Percentiles rank a stretch among this genome's conserved stretches.
Evolutionary conservation across 2,888 invertebrate species (phyloP).

Genomic region (Drosophila leonis): DNA sequence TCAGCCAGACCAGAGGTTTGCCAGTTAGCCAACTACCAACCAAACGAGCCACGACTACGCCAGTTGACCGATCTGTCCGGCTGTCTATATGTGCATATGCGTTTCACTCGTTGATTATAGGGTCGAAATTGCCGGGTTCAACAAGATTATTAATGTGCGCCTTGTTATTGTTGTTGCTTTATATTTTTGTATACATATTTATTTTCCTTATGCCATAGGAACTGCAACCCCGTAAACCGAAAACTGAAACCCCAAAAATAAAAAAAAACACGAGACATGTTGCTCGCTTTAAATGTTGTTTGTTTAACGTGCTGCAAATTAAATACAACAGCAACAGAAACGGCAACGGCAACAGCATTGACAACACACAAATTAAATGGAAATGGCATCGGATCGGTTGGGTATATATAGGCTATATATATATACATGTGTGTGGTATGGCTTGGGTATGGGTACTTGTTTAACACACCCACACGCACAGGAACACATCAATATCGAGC

Average conservation of each 20-base stretch:
- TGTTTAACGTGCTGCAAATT: conserved; percentile 78
- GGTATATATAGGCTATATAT: not conserved
- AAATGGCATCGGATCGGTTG: conserved; percentile 41
- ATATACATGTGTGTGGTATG: not conserved
- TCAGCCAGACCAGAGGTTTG: not conserved
- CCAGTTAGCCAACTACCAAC: conserved; percentile 30
- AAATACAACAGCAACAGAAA: conserved; percentile 49
- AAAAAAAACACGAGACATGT: conserved; percentile 37
- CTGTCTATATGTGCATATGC: conserved; percentile 76
- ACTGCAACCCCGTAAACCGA: conserved; percentile 50
- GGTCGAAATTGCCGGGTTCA: conserved; percentile 80
- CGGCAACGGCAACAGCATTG: conserved; percentile 40
- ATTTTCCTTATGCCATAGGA: conserved; percentile 22
- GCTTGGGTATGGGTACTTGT: not conserved
- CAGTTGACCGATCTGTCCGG: conserved; percentile 46
- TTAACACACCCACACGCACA: conserved; percentile 30
- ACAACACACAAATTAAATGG: conserved; percentile 65
- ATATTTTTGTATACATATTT: conserved; percentile 12
- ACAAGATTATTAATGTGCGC: conserved; percentile 81
- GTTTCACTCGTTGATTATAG: conserved; percentile 80
- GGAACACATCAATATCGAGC: conserved; percentile 11
- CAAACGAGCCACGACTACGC: conserved; percentile 62
- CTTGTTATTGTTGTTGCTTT: conserved; percentile 52
- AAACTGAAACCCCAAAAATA: conserved; percentile 56
- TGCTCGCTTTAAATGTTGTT: conserved; percentile 68